Evolutionary conservation across 2,888 invertebrate species (phyloP).

Genomic region (Andrena praecox): DNA sequence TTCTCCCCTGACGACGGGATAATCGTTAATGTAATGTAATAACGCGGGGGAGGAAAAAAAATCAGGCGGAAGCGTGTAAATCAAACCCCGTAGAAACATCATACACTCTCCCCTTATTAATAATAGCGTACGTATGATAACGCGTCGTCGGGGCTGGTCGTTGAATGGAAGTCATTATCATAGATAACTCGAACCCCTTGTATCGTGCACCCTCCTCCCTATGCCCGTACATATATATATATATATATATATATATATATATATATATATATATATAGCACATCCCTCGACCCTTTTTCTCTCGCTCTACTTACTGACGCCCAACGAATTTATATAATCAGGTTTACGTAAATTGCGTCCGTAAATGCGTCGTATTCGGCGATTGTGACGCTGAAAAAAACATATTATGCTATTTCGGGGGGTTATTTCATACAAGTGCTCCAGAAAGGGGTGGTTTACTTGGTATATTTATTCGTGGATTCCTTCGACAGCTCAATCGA

Average conservation of each 20-base stretch:
- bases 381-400: background rate
- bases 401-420: background rate
- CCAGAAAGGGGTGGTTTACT: too few species aligned
- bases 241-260: conserved; percentile 8
- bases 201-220: conserved; percentile 17
- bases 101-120: conserved; percentile 48
- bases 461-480: too few species aligned
- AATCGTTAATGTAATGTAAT: conserved; percentile 62
- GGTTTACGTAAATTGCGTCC: conserved; percentile 27
- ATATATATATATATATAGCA: conserved; percentile 9
- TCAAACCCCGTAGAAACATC: conserved; percentile 52
- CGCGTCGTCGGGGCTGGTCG: conserved; percentile 31
- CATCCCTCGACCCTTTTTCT: conserved; percentile 40
- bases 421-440: background rate
- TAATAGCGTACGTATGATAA: conserved; percentile 51
- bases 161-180: conserved; percentile 57
- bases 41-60: conserved; percentile 56
- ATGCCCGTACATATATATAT: background rate
- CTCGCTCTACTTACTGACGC: conserved; percentile 37
- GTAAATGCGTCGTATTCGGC: conserved; percentile 1
- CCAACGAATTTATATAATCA: conserved; percentile 39
- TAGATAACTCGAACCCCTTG: conserved; percentile 51
- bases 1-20: conserved; percentile 48
- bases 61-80: conserved; percentile 55
- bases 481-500: background rate